Percentiles rank a stretch among this genome's conserved stretches.
These are phyloP conservation scores for Pterobdella sp. DNA, from an alignment of 2,888 invertebrate species.

Conservation along the genomic window DNA sequence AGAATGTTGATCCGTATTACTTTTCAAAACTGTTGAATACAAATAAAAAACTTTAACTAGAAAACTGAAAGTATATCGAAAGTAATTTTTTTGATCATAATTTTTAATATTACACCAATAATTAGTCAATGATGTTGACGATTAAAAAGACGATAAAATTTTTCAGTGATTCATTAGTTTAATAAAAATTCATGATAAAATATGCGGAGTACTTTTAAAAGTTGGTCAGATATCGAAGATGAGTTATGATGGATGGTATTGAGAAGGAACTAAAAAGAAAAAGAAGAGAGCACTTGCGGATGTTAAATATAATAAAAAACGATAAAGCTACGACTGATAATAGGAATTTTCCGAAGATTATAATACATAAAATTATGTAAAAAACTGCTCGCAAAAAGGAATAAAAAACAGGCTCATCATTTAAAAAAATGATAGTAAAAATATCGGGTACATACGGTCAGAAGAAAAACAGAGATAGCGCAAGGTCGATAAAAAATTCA, in stretches of 20 bases:
- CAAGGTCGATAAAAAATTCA: background rate
- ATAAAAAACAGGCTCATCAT: background rate
- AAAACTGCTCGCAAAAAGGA: background rate
- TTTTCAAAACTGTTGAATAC: too few relatives aligned
- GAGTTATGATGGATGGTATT: constrained; percentile 12
- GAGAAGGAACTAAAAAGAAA: background rate
- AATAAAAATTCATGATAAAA: background rate
- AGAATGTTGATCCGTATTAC: too few relatives aligned
- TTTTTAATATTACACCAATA: background rate
- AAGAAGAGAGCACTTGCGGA: background rate
- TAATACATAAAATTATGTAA: background rate
- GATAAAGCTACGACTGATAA: background rate
- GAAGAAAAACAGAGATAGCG: too few relatives aligned
- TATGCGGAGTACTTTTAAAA: background rate
- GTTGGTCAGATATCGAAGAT: background rate
- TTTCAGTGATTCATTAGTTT: background rate
- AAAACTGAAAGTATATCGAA: background rate
- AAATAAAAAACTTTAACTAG: background rate
- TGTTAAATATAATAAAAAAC: background rate
- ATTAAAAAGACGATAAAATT: background rate
- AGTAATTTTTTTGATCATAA: background rate
- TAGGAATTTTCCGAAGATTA: background rate
- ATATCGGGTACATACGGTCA: too few relatives aligned
- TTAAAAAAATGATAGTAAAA: too few relatives aligned
- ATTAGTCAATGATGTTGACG: background rate